phyloP scores from a whole-genome alignment of 2,797 vertebrate genomes.

The Malacoraja senta region DNA sequence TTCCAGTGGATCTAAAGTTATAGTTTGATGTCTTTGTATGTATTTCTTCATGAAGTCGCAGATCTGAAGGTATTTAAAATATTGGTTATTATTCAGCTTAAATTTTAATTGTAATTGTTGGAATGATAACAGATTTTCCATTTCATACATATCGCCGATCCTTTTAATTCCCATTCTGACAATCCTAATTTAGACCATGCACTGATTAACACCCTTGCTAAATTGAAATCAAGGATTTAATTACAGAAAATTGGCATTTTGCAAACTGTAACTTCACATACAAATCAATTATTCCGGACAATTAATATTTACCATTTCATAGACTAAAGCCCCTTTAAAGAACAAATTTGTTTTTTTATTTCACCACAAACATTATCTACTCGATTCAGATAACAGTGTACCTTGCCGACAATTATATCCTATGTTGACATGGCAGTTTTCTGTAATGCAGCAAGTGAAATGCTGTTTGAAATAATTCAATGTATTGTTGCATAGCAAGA shows the following conservation, averaged over 20 bases:
- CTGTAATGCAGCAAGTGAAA: not conserved
- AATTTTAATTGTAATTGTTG: no score
- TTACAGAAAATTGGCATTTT: no score
- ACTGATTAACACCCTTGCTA: not conserved
- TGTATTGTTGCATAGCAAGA: not conserved
- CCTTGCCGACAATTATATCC: not conserved
- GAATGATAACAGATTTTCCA: no score
- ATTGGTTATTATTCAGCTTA: no score
- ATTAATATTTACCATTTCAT: not conserved
- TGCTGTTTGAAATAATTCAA: not conserved
- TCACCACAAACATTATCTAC: not conserved
- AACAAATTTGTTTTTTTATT: not conserved
- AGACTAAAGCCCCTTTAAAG: not conserved
- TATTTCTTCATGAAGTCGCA: no score
- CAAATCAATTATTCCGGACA: not conserved
- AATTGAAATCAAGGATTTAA: not conserved
- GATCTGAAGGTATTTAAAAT: no score
- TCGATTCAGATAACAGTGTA: not conserved
- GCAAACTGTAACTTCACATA: not conserved
- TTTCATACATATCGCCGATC: no score
- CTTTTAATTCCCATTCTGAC: no score
- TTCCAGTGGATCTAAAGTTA: no score
- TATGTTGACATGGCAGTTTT: not conserved
- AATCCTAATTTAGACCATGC: not conserved
- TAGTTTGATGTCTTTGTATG: no score